phyloP scores from a whole-genome alignment of 2,113 vertebrate species.

The Ceuthmochares aereus region DNA sequence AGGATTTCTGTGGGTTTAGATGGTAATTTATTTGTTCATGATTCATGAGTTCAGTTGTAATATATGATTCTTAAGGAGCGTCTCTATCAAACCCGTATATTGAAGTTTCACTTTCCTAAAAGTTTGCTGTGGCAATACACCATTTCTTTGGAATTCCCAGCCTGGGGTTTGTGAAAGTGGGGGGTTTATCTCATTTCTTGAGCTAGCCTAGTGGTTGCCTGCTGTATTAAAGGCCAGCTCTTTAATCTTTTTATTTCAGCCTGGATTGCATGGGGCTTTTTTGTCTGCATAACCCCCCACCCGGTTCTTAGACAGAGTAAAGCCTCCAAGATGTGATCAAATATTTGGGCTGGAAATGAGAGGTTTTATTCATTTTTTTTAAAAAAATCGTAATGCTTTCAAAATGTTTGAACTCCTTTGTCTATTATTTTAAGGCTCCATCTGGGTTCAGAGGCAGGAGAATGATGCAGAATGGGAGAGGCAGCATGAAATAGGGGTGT shows the following conservation, averaged over 20 bases:
- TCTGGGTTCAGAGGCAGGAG: background rate
- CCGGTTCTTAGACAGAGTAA: background rate
- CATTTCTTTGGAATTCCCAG: background rate
- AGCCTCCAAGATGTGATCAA: background rate
- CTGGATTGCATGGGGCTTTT: background rate
- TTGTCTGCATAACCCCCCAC: background rate
- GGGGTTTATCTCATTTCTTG: accelerated
- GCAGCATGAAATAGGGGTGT: background rate
- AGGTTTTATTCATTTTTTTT: background rate
- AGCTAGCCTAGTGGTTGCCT: background rate
- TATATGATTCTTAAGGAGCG: background rate
- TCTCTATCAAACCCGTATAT: background rate
- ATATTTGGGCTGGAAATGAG: background rate
- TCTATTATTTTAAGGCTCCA: background rate
- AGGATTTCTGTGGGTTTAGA: background rate
- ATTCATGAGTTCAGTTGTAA: background rate
- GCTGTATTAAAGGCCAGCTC: background rate
- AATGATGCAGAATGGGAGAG: background rate
- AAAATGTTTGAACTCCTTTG: background rate
- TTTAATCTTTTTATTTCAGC: background rate
- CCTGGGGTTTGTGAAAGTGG: background rate
- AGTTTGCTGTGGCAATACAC: accelerated
- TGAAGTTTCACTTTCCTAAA: background rate
- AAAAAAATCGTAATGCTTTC: background rate
- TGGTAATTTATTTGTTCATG: background rate